phyloP scores from a whole-genome alignment of 2,113 vertebrate genomes.

The Chascanopsetta lugubris region DNA sequence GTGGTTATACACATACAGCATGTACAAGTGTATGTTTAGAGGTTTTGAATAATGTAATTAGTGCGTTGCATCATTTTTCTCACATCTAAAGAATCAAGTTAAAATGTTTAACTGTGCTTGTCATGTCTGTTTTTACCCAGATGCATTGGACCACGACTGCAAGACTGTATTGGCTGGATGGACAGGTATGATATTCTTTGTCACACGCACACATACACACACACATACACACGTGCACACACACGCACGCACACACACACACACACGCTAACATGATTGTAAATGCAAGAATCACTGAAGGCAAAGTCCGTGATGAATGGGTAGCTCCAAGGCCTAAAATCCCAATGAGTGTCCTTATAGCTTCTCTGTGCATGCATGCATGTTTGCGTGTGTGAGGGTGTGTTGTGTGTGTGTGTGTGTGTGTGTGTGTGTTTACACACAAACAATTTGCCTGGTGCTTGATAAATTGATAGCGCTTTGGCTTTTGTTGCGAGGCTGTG shows the following conservation, averaged over 20 bases:
- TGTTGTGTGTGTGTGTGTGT: constrained; percentile 4
- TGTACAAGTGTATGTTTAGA: neutral
- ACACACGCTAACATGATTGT: neutral
- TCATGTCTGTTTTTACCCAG: constrained; percentile 73
- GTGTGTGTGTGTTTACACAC: neutral
- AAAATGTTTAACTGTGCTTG: constrained; percentile 1
- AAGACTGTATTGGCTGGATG: constrained; percentile 98
- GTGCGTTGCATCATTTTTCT: neutral
- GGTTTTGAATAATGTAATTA: neutral
- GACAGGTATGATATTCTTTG: constrained; percentile 87
- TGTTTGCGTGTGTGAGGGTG: constrained; percentile 22
- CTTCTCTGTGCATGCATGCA: constrained; percentile 11
- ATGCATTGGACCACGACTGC: constrained; percentile 92
- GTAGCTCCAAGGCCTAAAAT: constrained; percentile 61
- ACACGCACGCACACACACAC: too few relatives aligned
- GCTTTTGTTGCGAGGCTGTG: constrained; percentile 64
- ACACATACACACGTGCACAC: constrained; percentile 7
- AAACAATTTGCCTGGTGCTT: constrained; percentile 56
- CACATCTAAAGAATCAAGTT: neutral
- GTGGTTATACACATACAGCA: neutral
- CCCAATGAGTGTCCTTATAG: constrained; percentile 52
- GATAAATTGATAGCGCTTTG: constrained; percentile 78
- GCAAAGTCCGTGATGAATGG: constrained; percentile 74
- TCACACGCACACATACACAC: neutral
- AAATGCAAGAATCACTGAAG: constrained; percentile 24